Conservation (phyloP, 2,797 vertebrate genomes). For the Sebastiscus albofasciatus region DNA sequence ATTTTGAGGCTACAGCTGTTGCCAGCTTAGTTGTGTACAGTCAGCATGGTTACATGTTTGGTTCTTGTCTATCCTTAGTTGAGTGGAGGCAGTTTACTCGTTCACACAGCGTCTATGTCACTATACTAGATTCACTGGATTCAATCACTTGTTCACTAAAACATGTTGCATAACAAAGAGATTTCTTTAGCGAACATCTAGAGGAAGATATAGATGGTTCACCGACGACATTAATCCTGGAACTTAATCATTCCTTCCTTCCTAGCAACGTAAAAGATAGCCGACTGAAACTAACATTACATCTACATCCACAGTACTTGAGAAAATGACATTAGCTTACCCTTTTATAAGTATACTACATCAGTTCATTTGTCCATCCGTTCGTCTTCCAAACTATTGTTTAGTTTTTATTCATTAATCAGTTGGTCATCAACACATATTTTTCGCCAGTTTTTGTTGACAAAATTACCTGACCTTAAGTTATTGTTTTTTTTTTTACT, state of each 20-base stretch:
- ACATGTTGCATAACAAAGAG: neutral
- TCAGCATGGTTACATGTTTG: neutral
- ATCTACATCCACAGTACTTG: neutral
- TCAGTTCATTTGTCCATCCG: neutral
- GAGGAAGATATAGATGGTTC: neutral
- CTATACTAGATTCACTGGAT: too few species aligned
- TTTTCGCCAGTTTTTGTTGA: neutral
- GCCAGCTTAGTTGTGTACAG: neutral
- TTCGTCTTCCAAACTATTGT: neutral
- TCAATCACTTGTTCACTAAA: neutral
- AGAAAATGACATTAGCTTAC: neutral
- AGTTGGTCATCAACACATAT: accelerated
- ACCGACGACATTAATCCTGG: neutral
- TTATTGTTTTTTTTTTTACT: constrained; percentile 1
- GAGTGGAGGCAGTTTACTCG: neutral
- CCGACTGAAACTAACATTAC: neutral
- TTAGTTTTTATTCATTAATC: neutral
- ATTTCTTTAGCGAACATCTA: neutral
- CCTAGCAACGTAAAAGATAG: neutral
- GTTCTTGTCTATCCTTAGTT: neutral
- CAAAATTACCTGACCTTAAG: neutral
- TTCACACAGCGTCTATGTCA: neutral
- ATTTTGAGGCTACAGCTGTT: neutral
- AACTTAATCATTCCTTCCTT: neutral
- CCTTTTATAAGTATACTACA: too few species aligned